phyloP scores from a whole-genome alignment of 2,888 invertebrate species.

The Pristionchus arcanus region DNA sequence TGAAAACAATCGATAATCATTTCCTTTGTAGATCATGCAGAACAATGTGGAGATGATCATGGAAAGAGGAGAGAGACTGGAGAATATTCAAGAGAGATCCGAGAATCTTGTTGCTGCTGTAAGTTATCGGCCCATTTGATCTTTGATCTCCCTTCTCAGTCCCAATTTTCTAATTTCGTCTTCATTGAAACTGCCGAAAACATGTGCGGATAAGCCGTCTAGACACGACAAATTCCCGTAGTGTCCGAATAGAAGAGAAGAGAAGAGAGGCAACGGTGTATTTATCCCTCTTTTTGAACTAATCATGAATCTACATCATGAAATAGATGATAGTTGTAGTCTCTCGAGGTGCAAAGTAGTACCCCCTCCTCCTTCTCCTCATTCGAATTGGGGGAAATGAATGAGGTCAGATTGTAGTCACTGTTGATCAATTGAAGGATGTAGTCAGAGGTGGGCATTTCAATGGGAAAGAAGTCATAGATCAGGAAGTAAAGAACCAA shows the following conservation, averaged over 20 bases:
- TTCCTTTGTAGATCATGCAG: conserved; percentile 70
- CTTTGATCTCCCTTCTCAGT: not conserved
- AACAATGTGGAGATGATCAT: conserved; percentile 74
- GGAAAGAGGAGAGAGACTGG: conserved; percentile 76
- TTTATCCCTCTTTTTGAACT: not conserved
- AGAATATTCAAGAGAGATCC: conserved; percentile 71
- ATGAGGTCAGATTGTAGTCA: not conserved
- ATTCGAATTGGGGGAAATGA: not conserved
- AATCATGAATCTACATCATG: not conserved
- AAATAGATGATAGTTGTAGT: not conserved
- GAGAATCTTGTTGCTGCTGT: conserved; percentile 70
- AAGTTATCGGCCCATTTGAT: conserved; percentile 14
- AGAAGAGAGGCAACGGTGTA: not conserved
- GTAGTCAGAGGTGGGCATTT: not conserved
- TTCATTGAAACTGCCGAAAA: not conserved
- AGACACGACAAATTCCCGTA: conserved; percentile 6
- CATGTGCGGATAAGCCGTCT: conserved; percentile 17
- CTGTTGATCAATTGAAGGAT: not conserved
- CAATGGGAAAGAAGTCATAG: not conserved
- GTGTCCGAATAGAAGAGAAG: not conserved
- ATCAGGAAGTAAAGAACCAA: not conserved
- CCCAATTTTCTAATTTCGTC: not conserved
- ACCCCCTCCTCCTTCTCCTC: not conserved
- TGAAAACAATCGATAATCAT: not conserved
- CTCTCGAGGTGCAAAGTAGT: not conserved